Conservation (phyloP, 1,140 invertebrate species). For the Leucophenga varia region DNA sequence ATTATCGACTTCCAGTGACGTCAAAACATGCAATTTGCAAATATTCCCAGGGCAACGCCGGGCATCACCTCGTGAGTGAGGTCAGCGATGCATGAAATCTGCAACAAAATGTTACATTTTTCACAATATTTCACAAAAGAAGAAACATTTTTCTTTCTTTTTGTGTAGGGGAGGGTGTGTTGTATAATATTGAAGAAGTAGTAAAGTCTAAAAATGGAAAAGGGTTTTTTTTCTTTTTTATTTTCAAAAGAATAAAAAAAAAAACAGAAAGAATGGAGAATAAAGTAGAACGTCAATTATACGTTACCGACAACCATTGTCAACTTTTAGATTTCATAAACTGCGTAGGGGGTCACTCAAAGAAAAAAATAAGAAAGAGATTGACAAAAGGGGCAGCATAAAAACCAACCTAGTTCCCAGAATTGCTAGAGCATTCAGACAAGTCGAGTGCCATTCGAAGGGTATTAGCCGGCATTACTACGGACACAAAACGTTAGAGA, state of each 20-base stretch:
- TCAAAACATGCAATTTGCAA: background rate
- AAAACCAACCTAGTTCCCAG: too few species aligned
- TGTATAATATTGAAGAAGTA: too few species aligned
- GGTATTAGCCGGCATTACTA: constrained; percentile 28
- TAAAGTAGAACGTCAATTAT: too few species aligned
- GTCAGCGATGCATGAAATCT: constrained; percentile 16
- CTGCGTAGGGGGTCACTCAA: background rate
- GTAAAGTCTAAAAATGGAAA: too few species aligned
- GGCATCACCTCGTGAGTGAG: background rate
- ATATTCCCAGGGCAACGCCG: background rate
- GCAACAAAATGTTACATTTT: constrained; percentile 27
- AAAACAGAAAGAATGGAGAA: background rate
- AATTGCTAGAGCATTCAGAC: too few species aligned
- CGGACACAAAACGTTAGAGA: constrained; percentile 21
- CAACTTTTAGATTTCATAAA: constrained; percentile 11
- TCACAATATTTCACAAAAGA: constrained; percentile 16
- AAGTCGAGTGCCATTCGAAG: too few species aligned
- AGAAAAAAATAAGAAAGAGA: background rate
- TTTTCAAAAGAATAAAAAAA: background rate
- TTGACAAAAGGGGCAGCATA: constrained; percentile 16
- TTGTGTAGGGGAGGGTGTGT: too few species aligned
- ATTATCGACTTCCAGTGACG: background rate
- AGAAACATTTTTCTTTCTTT: constrained; percentile 13
- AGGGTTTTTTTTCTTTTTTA: constrained; percentile 1
- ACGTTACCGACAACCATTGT: background rate